phyloP scores from a whole-genome alignment of 2,888 invertebrate genomes.

The Lathronympha strigana region DNA sequence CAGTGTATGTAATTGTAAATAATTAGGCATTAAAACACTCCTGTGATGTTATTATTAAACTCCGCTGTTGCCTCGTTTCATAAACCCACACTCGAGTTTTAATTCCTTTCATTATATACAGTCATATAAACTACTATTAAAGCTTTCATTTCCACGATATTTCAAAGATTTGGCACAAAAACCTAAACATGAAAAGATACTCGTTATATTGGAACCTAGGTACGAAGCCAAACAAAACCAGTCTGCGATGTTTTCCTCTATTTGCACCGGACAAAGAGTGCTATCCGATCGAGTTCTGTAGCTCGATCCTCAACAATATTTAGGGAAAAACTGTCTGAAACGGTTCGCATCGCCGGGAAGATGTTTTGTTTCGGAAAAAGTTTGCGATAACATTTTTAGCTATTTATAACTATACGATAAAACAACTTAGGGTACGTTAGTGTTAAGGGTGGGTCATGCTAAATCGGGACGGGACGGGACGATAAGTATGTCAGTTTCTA shows the following conservation, averaged over 20 bases:
- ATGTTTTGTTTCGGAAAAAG: constrained; percentile 11
- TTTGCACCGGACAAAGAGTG: constrained; percentile 6
- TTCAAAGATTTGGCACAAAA: constrained; percentile 18
- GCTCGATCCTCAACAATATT: constrained; percentile 23
- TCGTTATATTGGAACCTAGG: constrained; percentile 15
- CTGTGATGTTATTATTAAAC: no score
- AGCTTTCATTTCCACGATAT: neutral
- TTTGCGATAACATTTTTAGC: neutral
- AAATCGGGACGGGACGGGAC: no score
- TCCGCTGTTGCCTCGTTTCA: no score
- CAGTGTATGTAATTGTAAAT: no score
- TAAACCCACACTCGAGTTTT: no score
- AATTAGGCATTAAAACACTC: no score
- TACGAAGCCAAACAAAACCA: constrained; percentile 14
- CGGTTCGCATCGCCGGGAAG: neutral
- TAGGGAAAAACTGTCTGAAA: constrained; percentile 7
- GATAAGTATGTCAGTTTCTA: no score
- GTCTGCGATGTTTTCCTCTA: constrained; percentile 14
- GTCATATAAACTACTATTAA: neutral
- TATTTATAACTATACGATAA: neutral
- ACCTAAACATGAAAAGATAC: constrained; percentile 13
- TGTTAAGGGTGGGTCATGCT: no score
- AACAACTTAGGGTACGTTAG: no score
- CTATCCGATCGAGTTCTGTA: constrained; percentile 17
- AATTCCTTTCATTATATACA: neutral